Evolutionary conservation across 2,113 vertebrate genomes (phyloP), one percentile per base, ranked within the genome.

Genomic region (Cheilinus undulatus): DNA sequence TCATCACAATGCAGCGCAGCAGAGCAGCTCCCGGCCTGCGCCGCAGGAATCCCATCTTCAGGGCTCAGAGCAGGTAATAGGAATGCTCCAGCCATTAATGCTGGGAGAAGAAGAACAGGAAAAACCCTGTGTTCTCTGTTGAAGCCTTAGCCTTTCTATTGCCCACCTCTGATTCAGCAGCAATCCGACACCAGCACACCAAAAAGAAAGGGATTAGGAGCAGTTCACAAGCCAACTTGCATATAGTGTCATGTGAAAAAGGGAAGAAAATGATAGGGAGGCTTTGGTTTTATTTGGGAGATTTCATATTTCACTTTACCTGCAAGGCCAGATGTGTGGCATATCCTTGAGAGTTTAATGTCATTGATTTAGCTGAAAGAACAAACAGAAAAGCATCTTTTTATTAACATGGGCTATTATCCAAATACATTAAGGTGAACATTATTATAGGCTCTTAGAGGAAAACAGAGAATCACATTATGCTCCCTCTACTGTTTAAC

Each of bases 31-130:
- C 89, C 68, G 60, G 80, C 70, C 83, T 84, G 87, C 91, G 83
- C 91, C 69, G 83, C 89, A 88, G 92, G 92, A 92, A 88, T 91
- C 88, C 89, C 88, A 93, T 93, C 92, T 93, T 85, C 87, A 66
- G 84, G 89, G 90, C 92, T 93, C 86, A 85, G 89, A 91, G 87
- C 88, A 91, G 90, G 90, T 93, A 94, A 94, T 93, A 86, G 92
- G 89, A 92, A 92, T 80, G 88, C 90, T 92, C 83, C 88, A 90
- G 83, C 88, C 86, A 92, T 93, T 92, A 93, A 91, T 88, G 89
- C 84, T 67, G 73, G 78, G 82, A 88, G 81, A 86, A 78, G 78
- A 83, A 78, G 80, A 86, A 89, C 84, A 82, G 84, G 82, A 89
- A 89, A 88, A 90, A 78, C 74, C 76, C 57, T 66, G 63, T 90